Conservation (phyloP, 2,888 invertebrate genomes). For the Dendrolimus houi region DNA sequence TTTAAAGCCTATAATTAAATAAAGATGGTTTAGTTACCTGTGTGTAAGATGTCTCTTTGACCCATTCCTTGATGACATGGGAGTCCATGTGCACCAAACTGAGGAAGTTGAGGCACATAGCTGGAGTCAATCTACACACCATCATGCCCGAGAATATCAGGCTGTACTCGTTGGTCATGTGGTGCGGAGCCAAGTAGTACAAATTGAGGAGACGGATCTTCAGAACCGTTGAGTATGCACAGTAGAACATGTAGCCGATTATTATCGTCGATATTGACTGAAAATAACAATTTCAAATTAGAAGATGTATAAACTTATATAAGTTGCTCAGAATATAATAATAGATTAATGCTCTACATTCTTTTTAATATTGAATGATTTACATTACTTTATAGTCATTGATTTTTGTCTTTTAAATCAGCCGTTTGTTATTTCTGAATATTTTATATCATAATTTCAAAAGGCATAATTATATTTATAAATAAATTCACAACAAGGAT, state of each 20-base stretch:
- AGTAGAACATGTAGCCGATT: slow-evolving; percentile 96
- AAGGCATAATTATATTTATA: too few relatives aligned
- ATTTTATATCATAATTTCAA: too few relatives aligned
- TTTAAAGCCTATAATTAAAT: too few relatives aligned
- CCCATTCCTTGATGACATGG: slow-evolving; percentile 87
- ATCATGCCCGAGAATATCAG: slow-evolving; percentile 99
- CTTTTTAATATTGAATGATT: too few relatives aligned
- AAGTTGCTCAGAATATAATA: too few relatives aligned
- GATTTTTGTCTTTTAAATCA: too few relatives aligned
- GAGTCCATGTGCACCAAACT: slow-evolving; percentile 99
- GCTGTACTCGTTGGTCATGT: slow-evolving; percentile 99
- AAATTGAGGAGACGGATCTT: slow-evolving; percentile 97
- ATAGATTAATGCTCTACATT: too few relatives aligned
- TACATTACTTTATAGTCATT: too few relatives aligned
- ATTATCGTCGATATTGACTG: slow-evolving; percentile 93
- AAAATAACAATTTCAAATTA: slow-evolving; percentile 10
- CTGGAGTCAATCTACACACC: slow-evolving; percentile 96
- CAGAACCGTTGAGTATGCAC: slow-evolving; percentile 98
- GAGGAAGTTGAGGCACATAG: slow-evolving; percentile 98
- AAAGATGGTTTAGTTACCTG: slow-evolving; percentile 75
- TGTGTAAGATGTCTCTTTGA: slow-evolving; percentile 95
- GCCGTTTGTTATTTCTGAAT: too few relatives aligned
- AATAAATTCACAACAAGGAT: too few relatives aligned
- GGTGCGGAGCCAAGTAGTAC: slow-evolving; percentile 97
- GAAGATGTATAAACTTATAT: too few relatives aligned